A percentile compares a stretch with the other conserved stretches of the same genome.
Conservation (phyloP, 2,113 vertebrate species). For the Cinclus mexicanus region DNA sequence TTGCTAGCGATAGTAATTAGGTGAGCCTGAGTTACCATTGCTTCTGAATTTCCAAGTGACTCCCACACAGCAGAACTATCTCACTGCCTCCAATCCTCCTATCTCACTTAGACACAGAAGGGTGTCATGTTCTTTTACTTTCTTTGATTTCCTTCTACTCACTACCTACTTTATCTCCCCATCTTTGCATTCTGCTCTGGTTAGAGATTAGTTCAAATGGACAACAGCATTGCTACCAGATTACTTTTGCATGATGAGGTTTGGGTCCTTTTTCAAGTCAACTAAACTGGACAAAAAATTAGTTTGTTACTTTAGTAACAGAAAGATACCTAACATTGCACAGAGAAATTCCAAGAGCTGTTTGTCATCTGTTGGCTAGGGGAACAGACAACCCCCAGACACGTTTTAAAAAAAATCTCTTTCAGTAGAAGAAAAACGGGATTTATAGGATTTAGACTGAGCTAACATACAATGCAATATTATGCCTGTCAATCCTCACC, state of each 20-base stretch:
- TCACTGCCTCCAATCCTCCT: background rate
- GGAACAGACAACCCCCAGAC: background rate
- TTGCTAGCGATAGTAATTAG: background rate
- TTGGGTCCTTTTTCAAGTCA: background rate
- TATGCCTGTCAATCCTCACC: background rate
- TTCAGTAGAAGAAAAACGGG: background rate
- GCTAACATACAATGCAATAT: background rate
- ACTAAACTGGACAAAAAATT: background rate
- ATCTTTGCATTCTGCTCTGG: background rate
- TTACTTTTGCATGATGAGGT: background rate
- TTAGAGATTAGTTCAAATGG: background rate
- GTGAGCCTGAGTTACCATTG: background rate
- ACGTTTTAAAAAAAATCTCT: background rate
- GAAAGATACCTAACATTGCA: background rate
- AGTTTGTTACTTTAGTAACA: background rate
- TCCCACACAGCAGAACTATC: background rate
- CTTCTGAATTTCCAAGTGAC: background rate
- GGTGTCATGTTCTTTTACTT: background rate
- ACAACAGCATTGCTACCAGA: background rate
- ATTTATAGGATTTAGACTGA: background rate
- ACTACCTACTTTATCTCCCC: background rate
- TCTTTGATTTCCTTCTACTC: background rate
- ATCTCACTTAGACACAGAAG: background rate
- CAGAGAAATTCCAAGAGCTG: slow-evolving; percentile 11
- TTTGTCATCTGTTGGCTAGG: background rate